Evolutionary conservation across 2,797 vertebrate species (phyloP).

Genomic region (Myripristis murdjan): DNA sequence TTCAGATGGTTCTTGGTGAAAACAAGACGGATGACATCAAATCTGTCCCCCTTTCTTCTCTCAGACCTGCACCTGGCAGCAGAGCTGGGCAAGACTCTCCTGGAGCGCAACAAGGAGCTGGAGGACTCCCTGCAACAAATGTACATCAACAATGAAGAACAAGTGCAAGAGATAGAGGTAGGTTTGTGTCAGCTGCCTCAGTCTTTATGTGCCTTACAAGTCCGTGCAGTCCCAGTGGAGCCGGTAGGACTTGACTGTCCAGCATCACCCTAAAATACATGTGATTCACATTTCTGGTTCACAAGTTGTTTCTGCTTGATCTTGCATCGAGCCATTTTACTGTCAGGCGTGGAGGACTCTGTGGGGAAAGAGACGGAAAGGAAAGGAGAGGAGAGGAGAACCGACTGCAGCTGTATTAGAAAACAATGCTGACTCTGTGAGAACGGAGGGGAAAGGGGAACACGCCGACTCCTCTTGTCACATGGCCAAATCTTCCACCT

Average conservation of each 20-base stretch:
- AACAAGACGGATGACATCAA: neutral
- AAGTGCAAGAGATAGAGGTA: conserved; percentile 98
- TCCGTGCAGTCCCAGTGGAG: neutral
- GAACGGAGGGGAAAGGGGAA: neutral
- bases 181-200: neutral
- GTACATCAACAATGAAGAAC: conserved; percentile 98
- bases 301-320: neutral
- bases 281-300: too few relatives aligned
- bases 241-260: neutral
- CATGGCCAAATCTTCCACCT: neutral
- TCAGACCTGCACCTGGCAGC: conserved; percentile 97
- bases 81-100: conserved; percentile 96
- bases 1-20: neutral
- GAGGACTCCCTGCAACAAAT: conserved; percentile 98
- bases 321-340: neutral
- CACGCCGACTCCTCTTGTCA: conserved; percentile 12
- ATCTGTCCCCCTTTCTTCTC: conserved; percentile 6
- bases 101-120: conserved; percentile 98
- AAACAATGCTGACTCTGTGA: neutral
- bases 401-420: neutral
- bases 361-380: neutral
- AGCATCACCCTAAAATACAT: too few relatives aligned
- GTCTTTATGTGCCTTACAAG: neutral
- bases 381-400: neutral
- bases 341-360: neutral